Evolutionary conservation across 2,888 invertebrate species (phyloP), one percentile per base, ranked within the genome.

Genomic region (Linnaemya vulpina): DNA sequence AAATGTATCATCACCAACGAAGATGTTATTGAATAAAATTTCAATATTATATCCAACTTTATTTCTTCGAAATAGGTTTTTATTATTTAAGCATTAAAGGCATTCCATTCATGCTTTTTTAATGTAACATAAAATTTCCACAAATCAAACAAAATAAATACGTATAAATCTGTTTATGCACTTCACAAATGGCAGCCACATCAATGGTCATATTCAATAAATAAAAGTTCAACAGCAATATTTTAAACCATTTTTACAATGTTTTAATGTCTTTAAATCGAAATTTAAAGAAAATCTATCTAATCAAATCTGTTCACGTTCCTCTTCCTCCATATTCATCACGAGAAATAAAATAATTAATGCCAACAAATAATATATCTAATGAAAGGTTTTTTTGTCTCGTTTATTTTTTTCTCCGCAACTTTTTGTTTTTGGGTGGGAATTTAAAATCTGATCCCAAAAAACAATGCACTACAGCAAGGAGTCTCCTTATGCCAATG

Each of bases 401-500:
- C 70, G 40, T 79, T 62, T 65, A 65, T 4, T 46, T 49, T 74
- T 68, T 70, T 75, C 53, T 76, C 67, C 84, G 76, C 80, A 79
- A 71, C 63, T 51, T 84, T 78, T 30, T 30, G 30, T 30, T 30
- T 76, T 62, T 55, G 80, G 80, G 73, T 25, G 13, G 38, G 8
- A 49, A 70, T 65, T 60, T 55, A 0, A 67, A 67, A 78, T 25
- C 8, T 49, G 13, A 49, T 73, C 38, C 60, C 5, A 58, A 80
- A 71, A 71, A 55, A 51, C 30, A 68, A 53, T 30, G 30, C 30
- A 86, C 43, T 43, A 55, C 81, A 88, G 87, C 87, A 90, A 89
- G 86, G 92, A 92, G 78, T 92, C 92, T 38, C 91, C 92, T 43
- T 93, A 93, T 86, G 91, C 92, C 83, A 92, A 91, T 84, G 92